Evolutionary conservation across 2,113 vertebrate genomes (phyloP), one percentile per base, ranked within the genome.

Genomic region (Synodontis membranacea): DNA sequence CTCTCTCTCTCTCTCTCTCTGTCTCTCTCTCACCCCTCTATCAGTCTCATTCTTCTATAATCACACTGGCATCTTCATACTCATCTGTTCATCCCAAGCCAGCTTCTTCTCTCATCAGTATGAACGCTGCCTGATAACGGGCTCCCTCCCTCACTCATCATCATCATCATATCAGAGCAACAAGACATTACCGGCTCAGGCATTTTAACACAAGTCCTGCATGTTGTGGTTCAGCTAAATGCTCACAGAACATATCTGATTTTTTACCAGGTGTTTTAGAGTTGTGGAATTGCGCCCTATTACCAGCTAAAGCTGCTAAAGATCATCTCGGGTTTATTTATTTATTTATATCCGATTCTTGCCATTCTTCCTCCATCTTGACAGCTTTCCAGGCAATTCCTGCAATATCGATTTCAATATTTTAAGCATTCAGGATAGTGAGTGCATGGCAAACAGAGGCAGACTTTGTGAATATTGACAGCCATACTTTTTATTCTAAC

Each of bases 381-480:
- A 37, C 76, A 80, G 60, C 28, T 31, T 80, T 76, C 52, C 48
- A 82, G 78, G 74, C 44, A 82, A 72, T 48, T 46, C 52, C 76
- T 76, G n/a, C 4, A 28, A 48, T 87, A 87, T 89, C 80, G 88
- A 89, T 89, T 87, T 85, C 7, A 80, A 80, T 64, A 72, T 89
- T 89, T 89, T 89, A 85, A 85, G 86, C 68, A 85, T 87, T 84
- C 83, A 70, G 86, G 82, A 85, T 83, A 87, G 86, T 82, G 54
- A 85, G 80, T 79, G 83, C 58, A 89, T 58, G 15, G 80, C 82
- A 87, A 87, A 86, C 83, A 80, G 66, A 82, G 84, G 72, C 86
- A 85, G 83, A 76, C 83, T 83, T 79, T 87, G 68, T 82, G 88
- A 87, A 85, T 85, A 89, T 85, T 56, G 86, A 89, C 86, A 81